These are phyloP conservation scores for Aethes cnicana DNA, from an alignment of 2,888 invertebrate species.

Conservation along the genomic window DNA sequence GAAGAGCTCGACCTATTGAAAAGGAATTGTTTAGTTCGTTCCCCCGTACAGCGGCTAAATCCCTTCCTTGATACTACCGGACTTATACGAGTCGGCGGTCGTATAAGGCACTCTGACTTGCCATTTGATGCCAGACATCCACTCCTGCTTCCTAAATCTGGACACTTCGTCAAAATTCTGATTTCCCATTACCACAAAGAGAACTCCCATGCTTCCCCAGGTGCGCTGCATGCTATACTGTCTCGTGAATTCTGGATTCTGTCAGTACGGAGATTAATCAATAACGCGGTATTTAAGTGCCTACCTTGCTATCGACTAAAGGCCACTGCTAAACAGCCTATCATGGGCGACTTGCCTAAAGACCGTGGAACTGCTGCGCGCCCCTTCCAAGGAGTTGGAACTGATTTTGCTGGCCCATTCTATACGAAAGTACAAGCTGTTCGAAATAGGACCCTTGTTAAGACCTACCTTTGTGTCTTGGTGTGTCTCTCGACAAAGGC, in stretches of 20 bases:
- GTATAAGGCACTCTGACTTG: neutral
- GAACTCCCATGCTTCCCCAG: neutral
- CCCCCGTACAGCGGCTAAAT: neutral
- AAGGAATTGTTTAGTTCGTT: neutral
- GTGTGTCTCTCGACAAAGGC: conserved; percentile 29
- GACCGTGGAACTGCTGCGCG: neutral
- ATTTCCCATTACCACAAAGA: neutral
- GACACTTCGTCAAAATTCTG: neutral
- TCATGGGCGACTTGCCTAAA: neutral
- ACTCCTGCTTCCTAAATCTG: neutral
- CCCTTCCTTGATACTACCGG: neutral
- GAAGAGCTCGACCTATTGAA: neutral
- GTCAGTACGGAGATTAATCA: neutral
- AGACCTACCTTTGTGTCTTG: conserved; percentile 11
- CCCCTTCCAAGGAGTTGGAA: neutral
- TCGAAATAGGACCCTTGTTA: neutral
- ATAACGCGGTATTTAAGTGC: neutral
- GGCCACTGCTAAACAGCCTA: neutral
- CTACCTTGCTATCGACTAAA: neutral
- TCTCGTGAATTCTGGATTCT: neutral
- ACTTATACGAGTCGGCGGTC: neutral
- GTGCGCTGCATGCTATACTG: neutral
- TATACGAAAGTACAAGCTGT: neutral
- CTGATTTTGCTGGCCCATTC: neutral
- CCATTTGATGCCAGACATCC: neutral